Base-by-base conservation (phyloP, 2,113 vertebrate genomes). In the Chaetorhynchus papuensis region DNA sequence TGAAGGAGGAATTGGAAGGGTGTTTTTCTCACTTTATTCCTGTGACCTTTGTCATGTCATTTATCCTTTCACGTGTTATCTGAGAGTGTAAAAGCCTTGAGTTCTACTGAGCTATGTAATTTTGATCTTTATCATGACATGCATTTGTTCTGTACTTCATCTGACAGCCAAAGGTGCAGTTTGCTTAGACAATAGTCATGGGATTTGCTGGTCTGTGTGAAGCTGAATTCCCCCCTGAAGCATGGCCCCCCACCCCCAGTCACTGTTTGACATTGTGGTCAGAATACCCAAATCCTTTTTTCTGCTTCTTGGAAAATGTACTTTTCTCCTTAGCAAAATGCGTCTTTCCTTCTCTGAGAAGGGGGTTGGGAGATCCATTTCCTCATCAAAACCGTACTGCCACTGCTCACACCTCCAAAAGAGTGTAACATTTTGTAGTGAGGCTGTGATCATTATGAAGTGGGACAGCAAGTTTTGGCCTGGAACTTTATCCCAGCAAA, bases 111-210 rank as follows among this genome's bases (percentile, higher is more conserved):
- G 31, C 41, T 72, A 6, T 5, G 5, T 64, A 50, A 47, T 93
- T 93, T 91, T 74, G 18, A 21, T 91, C 37, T 68, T 75, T 41
- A n/a, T 79, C 13, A 16, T 1, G 3, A 33, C 1, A 3, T 33
- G 10, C 8, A 2, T 71, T 81, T 87, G 39, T 94, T 75, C 53
- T 87, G 17, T 80, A 30, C 37, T 81, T 81, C 18, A 6, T 33
- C 5, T 87, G 56, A 42, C 37, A 47, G 45, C 56, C 69, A n/a
- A 27, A 77, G 42, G 16, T 60, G 21, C 41, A n/a, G 61, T 71
- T 79, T 79, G 27, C 41, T 28, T 54, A 72, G 50, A 18, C 7
- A 6, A 6, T 21, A 70, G 22, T 69, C 9, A 10, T 0, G 0
- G 24, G 23, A 63, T 82, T 90, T 85, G 47, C 39, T 71, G 12